A percentile compares a stretch with the other conserved stretches of the same genome.
Conservation (phyloP, 2,888 invertebrate species). For the Carpatolechia fugitivella region DNA sequence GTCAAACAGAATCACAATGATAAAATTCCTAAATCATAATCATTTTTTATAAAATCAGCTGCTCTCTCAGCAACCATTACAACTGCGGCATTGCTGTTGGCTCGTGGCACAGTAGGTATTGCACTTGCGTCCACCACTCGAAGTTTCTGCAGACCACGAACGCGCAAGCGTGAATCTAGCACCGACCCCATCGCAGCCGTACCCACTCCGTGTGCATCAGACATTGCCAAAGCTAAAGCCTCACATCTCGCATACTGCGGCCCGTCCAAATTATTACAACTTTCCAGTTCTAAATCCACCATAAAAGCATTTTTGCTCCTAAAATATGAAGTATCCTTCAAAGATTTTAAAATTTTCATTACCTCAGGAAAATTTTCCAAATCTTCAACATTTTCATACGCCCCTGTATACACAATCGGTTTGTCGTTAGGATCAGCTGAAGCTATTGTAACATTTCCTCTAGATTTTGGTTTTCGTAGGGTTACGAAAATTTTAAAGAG, state of each 20-base stretch:
- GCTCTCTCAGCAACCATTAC: conserved; percentile 66
- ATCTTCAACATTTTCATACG: neutral
- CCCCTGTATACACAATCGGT: neutral
- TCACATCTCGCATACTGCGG: neutral
- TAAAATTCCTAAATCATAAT: conserved; percentile 21
- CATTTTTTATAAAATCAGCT: conserved; percentile 50
- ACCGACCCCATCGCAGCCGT: conserved; percentile 34
- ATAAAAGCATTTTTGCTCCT: neutral
- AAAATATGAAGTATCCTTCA: neutral
- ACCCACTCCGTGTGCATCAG: conserved; percentile 31
- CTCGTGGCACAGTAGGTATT: conserved; percentile 54
- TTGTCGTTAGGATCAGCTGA: neutral
- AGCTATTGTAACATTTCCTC: neutral
- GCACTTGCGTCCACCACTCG: conserved; percentile 42
- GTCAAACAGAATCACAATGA: too few species aligned
- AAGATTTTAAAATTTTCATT: neutral
- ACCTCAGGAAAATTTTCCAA: neutral
- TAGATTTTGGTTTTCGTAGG: neutral
- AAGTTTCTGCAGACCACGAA: conserved; percentile 29
- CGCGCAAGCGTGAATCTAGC: conserved; percentile 30
- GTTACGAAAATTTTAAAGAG: neutral
- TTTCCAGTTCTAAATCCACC: neutral
- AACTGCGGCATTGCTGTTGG: conserved; percentile 63
- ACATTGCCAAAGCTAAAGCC: neutral
- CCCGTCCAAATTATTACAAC: neutral